Evolutionary conservation across 2,797 vertebrate genomes (phyloP), one percentile per base, ranked within the genome.

Genomic region (Limosa lapponica): DNA sequence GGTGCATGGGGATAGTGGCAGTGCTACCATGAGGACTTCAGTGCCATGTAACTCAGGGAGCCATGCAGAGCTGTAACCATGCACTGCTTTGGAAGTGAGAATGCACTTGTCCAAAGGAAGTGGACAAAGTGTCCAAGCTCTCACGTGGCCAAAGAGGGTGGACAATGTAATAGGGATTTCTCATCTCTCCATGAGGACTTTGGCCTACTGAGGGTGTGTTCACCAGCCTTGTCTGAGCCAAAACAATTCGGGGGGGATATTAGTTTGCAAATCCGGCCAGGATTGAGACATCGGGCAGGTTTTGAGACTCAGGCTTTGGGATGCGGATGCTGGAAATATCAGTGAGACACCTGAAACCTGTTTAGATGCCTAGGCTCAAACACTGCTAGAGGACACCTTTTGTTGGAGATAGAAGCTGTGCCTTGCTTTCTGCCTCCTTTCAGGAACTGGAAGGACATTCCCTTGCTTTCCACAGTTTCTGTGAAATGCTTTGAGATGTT

Each of bases 31-130:
- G 14, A 23, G 19, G 19, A 62, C 13, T 66, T 52, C 67, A 34
- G 43, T 1, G 1, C n/a, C 2, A 1, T 11, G 5, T 44, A 41
- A 48, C 11, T 7, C 1, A 2, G 14, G 67, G 15, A 66, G 5
- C 13, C 0, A 0, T 14, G 16, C 25, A 36, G 28, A 83, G 13
- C 28, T 48, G 20, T 11, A 30, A 14, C 17, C 23, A 15, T 18
- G 28, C 17, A 41, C 25, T 44, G 3, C 22, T 72, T 51, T 75
- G 30, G 7, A 72, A 66, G 39, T 20, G 20, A 87, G 15, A 36
- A 24, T 24, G 10, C 6, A 9, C 43, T 79, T 69, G 16, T 44
- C 43, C 30, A 82, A 87, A 82, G 8, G 3, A 44, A 23, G 30
- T 23, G 20, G 61, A 44, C 41, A 64, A 43, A 44, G 20, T 23